Conservation (phyloP, 2,888 invertebrate species). For the Malthinus seriepunctatus region DNA sequence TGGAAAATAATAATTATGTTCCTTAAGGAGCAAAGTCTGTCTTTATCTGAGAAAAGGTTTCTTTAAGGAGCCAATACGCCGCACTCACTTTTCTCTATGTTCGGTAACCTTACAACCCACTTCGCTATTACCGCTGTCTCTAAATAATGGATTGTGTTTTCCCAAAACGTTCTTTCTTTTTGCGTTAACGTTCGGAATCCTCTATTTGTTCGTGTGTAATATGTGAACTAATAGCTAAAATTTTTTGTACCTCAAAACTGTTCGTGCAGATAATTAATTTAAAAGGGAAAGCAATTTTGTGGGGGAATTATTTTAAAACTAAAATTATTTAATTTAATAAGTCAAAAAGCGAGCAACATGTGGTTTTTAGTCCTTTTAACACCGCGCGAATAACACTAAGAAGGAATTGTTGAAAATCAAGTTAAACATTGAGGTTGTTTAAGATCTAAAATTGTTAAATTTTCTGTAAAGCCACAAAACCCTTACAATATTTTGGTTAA, state of each 20-base stretch:
- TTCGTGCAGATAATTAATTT: constrained; percentile 26
- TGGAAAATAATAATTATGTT: not conserved
- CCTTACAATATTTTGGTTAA: constrained; percentile 6
- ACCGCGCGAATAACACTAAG: constrained; percentile 4
- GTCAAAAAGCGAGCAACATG: constrained; percentile 4
- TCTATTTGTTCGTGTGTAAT: constrained; percentile 33
- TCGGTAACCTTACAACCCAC: constrained; percentile 35
- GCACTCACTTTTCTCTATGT: constrained; percentile 26
- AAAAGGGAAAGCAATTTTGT: constrained; percentile 18
- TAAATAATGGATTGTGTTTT: constrained; percentile 46
- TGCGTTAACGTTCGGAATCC: constrained; percentile 30
- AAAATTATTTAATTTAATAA: constrained; percentile 3
- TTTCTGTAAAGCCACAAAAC: constrained; percentile 5
- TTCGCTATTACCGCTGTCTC: constrained; percentile 46
- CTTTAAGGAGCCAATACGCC: constrained; percentile 14
- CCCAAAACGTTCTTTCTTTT: constrained; percentile 38
- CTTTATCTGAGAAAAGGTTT: constrained; percentile 14
- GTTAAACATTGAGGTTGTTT: constrained; percentile 5
- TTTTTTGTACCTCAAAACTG: constrained; percentile 22
- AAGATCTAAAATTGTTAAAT: constrained; percentile 8
- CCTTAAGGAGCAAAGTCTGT: constrained; percentile 11
- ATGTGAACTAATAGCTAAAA: constrained; percentile 26
- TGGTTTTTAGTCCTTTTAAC: not conserved
- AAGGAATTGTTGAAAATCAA: constrained; percentile 5
- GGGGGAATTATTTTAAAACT: constrained; percentile 5